Evolutionary conservation across 1,140 invertebrate genomes (phyloP).

Genomic region (Scylla paramamosain): DNA sequence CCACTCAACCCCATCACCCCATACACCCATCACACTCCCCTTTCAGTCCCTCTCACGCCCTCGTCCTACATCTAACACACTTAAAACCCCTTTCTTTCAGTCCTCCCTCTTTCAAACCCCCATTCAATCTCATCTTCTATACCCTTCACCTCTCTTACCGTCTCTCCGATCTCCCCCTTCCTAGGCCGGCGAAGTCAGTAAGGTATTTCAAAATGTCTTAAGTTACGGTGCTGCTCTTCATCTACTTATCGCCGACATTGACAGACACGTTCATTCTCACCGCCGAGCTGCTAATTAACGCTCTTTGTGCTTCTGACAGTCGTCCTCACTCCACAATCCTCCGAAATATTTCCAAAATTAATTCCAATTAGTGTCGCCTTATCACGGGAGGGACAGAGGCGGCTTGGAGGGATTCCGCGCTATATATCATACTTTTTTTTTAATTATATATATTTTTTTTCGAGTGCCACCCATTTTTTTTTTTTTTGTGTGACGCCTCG

Average conservation of each 20-base stretch:
- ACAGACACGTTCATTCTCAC: conserved; percentile 73
- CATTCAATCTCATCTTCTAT: neutral
- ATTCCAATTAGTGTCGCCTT: conserved; percentile 75
- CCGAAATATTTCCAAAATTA: conserved; percentile 75
- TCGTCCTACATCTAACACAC: no score
- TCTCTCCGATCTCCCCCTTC: no score
- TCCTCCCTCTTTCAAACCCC: neutral
- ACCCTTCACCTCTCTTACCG: no score
- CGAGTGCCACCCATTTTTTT: no score
- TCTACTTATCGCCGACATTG: conserved; percentile 76
- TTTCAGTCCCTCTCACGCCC: no score
- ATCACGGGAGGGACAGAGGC: conserved; percentile 61
- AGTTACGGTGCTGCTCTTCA: conserved; percentile 66
- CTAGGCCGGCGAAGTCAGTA: neutral
- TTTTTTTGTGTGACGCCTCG: no score
- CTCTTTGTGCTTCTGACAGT: conserved; percentile 71
- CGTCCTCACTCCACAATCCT: conserved; percentile 72
- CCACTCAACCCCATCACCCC: no score
- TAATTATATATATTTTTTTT: neutral
- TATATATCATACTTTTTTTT: neutral
- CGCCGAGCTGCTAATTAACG: conserved; percentile 70
- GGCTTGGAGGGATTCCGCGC: neutral
- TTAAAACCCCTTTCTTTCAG: neutral
- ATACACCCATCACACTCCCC: no score
- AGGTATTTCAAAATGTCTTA: conserved; percentile 68